Percentiles rank a stretch among this genome's conserved stretches.
phyloP scores from a whole-genome alignment of 2,797 vertebrate species.

The Amniataba percoides region DNA sequence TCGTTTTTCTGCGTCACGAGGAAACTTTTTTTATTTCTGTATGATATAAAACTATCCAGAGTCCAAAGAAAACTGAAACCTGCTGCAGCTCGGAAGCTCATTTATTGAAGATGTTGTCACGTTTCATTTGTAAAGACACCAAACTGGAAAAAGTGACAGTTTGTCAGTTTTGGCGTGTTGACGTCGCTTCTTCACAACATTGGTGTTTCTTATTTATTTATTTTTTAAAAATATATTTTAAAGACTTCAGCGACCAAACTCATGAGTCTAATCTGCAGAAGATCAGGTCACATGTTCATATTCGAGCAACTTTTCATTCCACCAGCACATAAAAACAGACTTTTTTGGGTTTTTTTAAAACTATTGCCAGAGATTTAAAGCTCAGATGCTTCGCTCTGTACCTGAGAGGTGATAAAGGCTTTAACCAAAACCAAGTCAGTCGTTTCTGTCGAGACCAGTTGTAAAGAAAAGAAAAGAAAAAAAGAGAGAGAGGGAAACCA shows the following conservation, averaged over 20 bases:
- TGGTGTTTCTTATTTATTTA: not conserved
- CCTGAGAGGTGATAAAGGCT: not conserved
- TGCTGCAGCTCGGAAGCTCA: not conserved
- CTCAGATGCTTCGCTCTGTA: not conserved
- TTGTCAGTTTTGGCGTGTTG: not conserved
- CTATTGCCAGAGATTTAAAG: constrained; percentile 6
- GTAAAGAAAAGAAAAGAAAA: not conserved
- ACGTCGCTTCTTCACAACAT: not conserved
- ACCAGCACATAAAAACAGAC: not conserved
- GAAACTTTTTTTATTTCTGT: no score
- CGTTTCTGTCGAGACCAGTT: constrained; percentile 43
- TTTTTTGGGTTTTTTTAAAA: not conserved
- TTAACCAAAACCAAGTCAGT: constrained; percentile 67
- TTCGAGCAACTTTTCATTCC: not conserved
- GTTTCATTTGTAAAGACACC: not conserved
- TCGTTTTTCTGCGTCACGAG: no score
- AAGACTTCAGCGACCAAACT: no score
- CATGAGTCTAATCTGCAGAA: not conserved
- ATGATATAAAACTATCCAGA: no score
- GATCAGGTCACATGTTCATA: no score
- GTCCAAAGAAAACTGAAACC: not conserved
- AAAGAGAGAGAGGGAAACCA: not conserved
- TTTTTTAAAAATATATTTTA: no score
- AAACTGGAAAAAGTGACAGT: not conserved
- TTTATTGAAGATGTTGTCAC: not conserved